Evolutionary conservation across 2,888 invertebrate species (phyloP), one percentile per base, ranked within the genome.

Genomic region (Sinelater perroti): DNA sequence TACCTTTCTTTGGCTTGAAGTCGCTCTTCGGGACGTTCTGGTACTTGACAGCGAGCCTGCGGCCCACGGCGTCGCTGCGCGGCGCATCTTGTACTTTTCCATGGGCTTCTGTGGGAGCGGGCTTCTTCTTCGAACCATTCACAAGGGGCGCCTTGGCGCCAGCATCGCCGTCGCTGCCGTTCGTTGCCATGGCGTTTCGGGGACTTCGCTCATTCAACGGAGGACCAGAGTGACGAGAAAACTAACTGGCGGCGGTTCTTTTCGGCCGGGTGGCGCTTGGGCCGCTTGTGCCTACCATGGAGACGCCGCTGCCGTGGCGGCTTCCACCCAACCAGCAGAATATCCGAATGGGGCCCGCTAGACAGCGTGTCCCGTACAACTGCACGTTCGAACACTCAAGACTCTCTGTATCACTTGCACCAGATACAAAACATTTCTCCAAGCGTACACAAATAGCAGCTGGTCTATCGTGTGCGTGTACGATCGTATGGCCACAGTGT

Each of bases 401-500:
- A 44, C 30, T 44, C 26, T 44, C 21, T 45, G 45, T 45, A 31
- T 45, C 45, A 45, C 45, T 45, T 40, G 24, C 26, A 45, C 28
- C 28, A 45, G 45, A 45, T 45, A 47, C 21, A 33, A 47, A 33
- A 47, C 14, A 33, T 21, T 47, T 40, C 30, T 30, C 47, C 21
- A 20, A 47, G 35, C 21, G 20, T 21, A 20, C 17, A 13, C 8
- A 13, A 31, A 46, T 24, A 14, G 21, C 47, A 33, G 47, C 47
- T 31, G 47, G 30, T 47, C 47, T 47, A 47, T 45, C 28, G 44
- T 30, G 17, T 44, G 44, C 44, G 24, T 40, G 24, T 40, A 40
- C 26, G 40, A 40, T 40, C 40, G 40, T 40, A 21, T 21, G 21
- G 28, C 28, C 28, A n/a, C 28, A 44, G 17, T 28, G 28, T 46